Conservation (phyloP, 2,797 vertebrate species). For the Numenius phaeopus region DNA sequence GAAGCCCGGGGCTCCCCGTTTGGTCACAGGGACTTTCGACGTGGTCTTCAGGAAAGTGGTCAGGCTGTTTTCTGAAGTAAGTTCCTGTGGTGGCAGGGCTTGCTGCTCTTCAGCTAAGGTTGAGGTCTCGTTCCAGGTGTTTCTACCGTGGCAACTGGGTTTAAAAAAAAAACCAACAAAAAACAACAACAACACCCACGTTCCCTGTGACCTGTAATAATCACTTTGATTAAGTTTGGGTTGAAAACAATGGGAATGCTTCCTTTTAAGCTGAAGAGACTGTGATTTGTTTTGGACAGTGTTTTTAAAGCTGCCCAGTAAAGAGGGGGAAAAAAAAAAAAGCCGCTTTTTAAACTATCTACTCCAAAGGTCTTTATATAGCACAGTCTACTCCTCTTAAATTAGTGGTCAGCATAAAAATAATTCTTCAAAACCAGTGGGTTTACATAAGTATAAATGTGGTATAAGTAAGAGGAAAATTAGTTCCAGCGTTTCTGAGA, state of each 20-base stretch:
- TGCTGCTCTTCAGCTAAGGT: not conserved
- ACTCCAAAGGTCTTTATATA: not conserved
- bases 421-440: slow-evolving; percentile 8
- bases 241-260: not conserved
- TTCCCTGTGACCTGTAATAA: not conserved
- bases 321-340: too few relatives aligned
- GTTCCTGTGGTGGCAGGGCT: not conserved
- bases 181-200: not conserved
- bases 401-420: slow-evolving; percentile 54
- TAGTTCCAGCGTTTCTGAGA: not conserved
- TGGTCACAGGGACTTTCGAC: not conserved
- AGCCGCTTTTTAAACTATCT: not conserved
- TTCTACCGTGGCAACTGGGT: rapidly evolving
- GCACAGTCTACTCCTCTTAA: not conserved
- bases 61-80: not conserved
- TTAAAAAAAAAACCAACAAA: not conserved
- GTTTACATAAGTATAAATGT: not conserved
- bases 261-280: not conserved
- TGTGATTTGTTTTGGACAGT: not conserved
- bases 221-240: not conserved
- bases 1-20: not conserved
- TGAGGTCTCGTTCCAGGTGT: not conserved
- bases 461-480: not conserved
- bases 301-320: not conserved
- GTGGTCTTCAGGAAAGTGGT: not conserved